phyloP scores from a whole-genome alignment of 2,113 vertebrate species.

The Pachycephala philippinensis region DNA sequence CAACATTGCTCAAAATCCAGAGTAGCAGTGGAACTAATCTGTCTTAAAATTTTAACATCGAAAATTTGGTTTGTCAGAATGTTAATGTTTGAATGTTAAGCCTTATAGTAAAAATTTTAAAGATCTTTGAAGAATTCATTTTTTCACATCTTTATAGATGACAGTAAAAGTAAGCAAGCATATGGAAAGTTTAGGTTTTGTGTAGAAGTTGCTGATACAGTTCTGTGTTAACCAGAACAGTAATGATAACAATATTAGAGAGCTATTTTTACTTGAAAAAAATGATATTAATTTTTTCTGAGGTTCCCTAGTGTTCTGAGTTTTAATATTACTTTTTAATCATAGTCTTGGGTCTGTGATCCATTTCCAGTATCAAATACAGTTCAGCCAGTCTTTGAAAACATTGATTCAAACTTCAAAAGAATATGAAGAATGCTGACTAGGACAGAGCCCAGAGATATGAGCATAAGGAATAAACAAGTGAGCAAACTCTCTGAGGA shows the following conservation, averaged over 20 bases:
- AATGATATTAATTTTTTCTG: neutral
- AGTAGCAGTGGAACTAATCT: neutral
- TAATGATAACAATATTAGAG: neutral
- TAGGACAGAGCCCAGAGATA: neutral
- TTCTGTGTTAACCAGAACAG: neutral
- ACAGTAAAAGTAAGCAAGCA: neutral
- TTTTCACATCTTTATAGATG: neutral
- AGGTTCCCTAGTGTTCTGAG: neutral
- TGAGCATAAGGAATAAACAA: neutral
- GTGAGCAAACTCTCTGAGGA: neutral
- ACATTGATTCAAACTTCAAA: conserved; percentile 17
- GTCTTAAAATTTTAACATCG: neutral
- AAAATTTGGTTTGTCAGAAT: neutral
- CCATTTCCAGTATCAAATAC: neutral
- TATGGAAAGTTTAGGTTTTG: neutral
- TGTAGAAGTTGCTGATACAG: neutral
- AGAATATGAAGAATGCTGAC: neutral
- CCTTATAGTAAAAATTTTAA: accelerated
- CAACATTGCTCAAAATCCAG: neutral
- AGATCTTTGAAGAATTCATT: neutral
- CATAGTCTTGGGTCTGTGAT: neutral
- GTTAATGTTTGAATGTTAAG: neutral
- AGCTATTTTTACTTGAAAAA: neutral
- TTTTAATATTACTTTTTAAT: neutral
- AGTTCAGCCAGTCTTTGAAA: neutral